Conservation (phyloP, 2,888 invertebrate genomes). For the Microctonus brassicae region DNA sequence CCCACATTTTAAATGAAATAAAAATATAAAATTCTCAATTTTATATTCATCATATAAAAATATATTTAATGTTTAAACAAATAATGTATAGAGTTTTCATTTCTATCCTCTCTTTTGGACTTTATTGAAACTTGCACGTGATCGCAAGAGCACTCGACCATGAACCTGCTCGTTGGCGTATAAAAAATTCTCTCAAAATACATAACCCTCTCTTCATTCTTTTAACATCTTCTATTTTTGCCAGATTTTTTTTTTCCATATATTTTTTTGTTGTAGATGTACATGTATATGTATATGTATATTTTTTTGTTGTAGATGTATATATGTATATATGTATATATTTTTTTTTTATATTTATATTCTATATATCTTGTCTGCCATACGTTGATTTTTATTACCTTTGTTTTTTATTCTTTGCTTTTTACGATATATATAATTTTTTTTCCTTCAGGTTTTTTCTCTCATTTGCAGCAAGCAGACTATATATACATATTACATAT, state of each 20-base stretch:
- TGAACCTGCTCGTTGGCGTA: slow-evolving; percentile 46
- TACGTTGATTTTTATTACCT: neutral
- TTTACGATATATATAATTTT: no score
- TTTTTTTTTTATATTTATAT: no score
- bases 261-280: neutral
- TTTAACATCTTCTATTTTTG: slow-evolving; percentile 21
- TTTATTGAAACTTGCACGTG: slow-evolving; percentile 37
- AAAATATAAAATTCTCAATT: no score
- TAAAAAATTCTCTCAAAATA: slow-evolving; percentile 40
- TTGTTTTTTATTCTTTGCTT: neutral
- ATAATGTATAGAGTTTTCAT: slow-evolving; percentile 13
- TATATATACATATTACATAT: no score
- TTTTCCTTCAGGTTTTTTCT: no score
- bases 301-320: no score
- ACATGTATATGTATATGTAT: no score
- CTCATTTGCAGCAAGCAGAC: neutral
- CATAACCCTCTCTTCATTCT: neutral
- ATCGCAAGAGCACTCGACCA: slow-evolving; percentile 42
- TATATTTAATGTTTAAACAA: neutral
- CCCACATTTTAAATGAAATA: no score
- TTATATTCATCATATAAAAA: neutral
- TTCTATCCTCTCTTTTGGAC: slow-evolving; percentile 30
- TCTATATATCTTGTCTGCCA: neutral
- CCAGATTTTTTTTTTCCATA: neutral
- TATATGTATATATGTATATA: no score